These are phyloP conservation scores for Uromys caudimaculatus DNA, from an alignment of 2,797 vertebrate genomes.

Conservation along the genomic window DNA sequence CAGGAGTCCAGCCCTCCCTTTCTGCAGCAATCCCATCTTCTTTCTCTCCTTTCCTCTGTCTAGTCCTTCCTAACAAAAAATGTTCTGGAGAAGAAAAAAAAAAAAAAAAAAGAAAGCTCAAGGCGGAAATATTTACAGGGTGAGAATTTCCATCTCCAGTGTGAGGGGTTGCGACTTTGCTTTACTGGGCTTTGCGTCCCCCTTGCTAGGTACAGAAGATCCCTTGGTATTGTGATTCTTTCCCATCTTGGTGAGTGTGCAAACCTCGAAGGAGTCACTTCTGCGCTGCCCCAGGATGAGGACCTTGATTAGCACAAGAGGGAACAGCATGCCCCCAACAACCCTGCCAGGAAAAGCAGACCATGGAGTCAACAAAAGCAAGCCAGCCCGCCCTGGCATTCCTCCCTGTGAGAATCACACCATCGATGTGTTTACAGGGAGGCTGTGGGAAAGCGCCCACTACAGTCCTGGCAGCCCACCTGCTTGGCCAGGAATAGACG, in stretches of 20 bases:
- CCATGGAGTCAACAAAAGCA: conserved; percentile 20
- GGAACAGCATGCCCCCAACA: conserved; percentile 17
- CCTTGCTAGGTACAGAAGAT: not conserved
- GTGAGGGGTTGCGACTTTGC: not conserved
- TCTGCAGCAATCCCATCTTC: not conserved
- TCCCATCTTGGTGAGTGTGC: not conserved
- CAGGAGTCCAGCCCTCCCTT: not conserved
- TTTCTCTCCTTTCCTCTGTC: not conserved
- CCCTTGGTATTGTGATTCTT: not conserved
- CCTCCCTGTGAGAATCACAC: not conserved
- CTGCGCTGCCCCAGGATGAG: not conserved
- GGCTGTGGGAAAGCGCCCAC: not conserved
- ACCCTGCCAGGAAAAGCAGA: conserved; percentile 64
- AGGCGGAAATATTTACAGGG: conserved; percentile 66
- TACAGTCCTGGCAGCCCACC: not conserved
- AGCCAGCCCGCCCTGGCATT: not conserved
- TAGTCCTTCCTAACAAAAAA: conserved; percentile 48
- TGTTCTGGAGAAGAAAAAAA: not conserved
- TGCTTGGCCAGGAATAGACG: not conserved
- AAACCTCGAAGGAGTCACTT: not conserved
- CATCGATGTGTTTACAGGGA: not conserved
- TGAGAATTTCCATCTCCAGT: conserved; percentile 42
- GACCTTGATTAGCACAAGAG: not conserved
- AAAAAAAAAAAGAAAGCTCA: conserved; percentile 50
- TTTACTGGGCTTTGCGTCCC: not conserved